phyloP scores from a whole-genome alignment of 2,888 invertebrate species.

The Cerastis rubricosa region DNA sequence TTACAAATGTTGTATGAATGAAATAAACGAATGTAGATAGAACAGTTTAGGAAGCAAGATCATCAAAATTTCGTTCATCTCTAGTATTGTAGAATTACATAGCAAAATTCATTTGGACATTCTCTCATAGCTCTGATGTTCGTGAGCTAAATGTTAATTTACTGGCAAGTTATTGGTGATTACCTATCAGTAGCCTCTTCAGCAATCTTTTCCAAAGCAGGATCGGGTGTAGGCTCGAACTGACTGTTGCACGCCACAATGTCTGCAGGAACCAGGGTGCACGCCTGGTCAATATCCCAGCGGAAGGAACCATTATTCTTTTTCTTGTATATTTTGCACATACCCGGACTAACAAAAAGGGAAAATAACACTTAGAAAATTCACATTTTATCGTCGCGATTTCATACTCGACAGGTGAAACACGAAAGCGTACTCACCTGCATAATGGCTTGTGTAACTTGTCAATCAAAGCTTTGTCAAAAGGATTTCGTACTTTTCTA shows the following conservation, averaged over 20 bases:
- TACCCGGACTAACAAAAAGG: slow-evolving; percentile 82
- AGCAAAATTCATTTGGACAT: neutral
- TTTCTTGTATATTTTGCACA: slow-evolving; percentile 89
- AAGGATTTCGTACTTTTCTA: slow-evolving; percentile 92
- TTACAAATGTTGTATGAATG: neutral
- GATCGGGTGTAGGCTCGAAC: slow-evolving; percentile 91
- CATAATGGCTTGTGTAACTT: slow-evolving; percentile 93
- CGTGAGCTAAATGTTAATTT: neutral
- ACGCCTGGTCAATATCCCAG: slow-evolving; percentile 94
- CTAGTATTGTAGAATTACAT: neutral
- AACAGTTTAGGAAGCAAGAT: neutral
- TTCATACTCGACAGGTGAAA: slow-evolving; percentile 1
- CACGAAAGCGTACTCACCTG: slow-evolving; percentile 86
- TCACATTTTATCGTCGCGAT: neutral
- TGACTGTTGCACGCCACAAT: slow-evolving; percentile 93
- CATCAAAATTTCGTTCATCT: too few species aligned
- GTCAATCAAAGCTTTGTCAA: slow-evolving; percentile 92
- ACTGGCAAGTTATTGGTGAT: slow-evolving; percentile 23
- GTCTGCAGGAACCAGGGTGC: slow-evolving; percentile 92
- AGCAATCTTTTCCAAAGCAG: slow-evolving; percentile 91
- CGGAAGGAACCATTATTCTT: slow-evolving; percentile 80
- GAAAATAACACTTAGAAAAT: neutral
- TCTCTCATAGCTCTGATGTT: neutral
- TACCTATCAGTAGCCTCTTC: slow-evolving; percentile 93
- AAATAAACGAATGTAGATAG: neutral